These are phyloP conservation scores for Drosophila prostipennis DNA, from an alignment of 2,888 invertebrate genomes.

Conservation along the genomic window DNA sequence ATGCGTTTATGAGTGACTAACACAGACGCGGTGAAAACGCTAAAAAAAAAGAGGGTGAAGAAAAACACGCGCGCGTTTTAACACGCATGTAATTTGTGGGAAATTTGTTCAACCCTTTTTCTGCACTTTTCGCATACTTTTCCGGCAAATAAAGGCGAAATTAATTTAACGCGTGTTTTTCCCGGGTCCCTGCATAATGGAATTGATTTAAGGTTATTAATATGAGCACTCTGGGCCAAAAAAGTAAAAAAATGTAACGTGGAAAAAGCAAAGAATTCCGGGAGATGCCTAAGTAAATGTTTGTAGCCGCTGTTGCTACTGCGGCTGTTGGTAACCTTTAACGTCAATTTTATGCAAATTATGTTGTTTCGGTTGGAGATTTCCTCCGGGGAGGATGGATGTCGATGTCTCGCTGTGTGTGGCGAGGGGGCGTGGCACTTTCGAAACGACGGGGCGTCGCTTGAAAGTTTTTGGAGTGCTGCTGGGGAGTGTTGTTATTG, in stretches of 20 bases:
- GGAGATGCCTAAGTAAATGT: slow-evolving; percentile 80
- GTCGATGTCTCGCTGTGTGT: slow-evolving; percentile 11
- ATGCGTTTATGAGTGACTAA: slow-evolving; percentile 66
- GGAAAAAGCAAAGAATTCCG: slow-evolving; percentile 28
- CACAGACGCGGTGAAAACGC: slow-evolving; percentile 5
- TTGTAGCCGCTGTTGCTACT: slow-evolving; percentile 59
- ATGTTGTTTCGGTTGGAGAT: slow-evolving; percentile 74
- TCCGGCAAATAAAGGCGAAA: slow-evolving; percentile 72
- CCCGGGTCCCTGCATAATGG: slow-evolving; percentile 57
- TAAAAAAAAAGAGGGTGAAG: slow-evolving; percentile 20
- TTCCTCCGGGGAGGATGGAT: slow-evolving; percentile 21
- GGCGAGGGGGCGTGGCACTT: slow-evolving; percentile 57
- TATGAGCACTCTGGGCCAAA: slow-evolving; percentile 51
- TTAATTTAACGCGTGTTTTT: slow-evolving; percentile 81
- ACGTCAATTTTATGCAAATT: slow-evolving; percentile 84
- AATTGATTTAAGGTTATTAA: slow-evolving; percentile 82
- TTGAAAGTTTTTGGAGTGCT: slow-evolving; percentile 53
- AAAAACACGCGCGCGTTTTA: slow-evolving; percentile 53
- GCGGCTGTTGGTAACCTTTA: slow-evolving; percentile 82
- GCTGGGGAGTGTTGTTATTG: slow-evolving; percentile 70
- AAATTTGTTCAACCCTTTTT: slow-evolving; percentile 70
- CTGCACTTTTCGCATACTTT: slow-evolving; percentile 47
- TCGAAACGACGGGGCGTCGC: slow-evolving; percentile 72
- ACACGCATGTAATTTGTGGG: slow-evolving; percentile 74
- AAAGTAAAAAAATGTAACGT: slow-evolving; percentile 9